Base-by-base conservation (phyloP, 2,888 invertebrate genomes). In the Hyposoter didymator region DNA sequence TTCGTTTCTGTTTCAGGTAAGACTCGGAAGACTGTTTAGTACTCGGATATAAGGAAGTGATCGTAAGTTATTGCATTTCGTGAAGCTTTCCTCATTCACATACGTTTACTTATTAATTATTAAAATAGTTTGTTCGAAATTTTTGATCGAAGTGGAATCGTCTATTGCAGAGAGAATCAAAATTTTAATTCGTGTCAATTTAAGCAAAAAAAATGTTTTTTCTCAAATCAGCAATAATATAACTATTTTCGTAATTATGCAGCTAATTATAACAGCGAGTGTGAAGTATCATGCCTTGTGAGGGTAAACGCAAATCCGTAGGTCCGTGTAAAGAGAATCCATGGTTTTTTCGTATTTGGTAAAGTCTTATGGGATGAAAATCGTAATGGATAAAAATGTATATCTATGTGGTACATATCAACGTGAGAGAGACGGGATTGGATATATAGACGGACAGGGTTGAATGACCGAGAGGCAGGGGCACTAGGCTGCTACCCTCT, bases 401-500 rank as follows among this genome's bases (percentile, higher is more conserved):
- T 64, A 49, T 75, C 17, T 76, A 66, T 49, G 72, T 79, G 69
- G 64, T 79, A 72, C 74, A 19, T 52, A 52, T 66, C 35, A 80
- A 55, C 52, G 62, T 47, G 75, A 66, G 52, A 74, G 70, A 80
- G 76, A 43, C 72, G 82, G 78, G 69, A 78, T 86, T 85, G 59
- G 78, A 73, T 83, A 78, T 82, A 78, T 84, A 69, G 83, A 76
- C 67, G 81, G 80, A 72, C 75, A 88, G 88, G 93, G 93, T 80
- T 93, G 93, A 93, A 93, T 91, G 93, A 93, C 93, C 92, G 91
- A 88, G 81, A 85, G 92, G 92, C 92, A 93, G 92, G 93, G 93
- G 93, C 93, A 93, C 92, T 93, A 92, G 93, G 93, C 93, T 93
- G 93, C 93, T 93, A 93, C 93, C 93, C 93, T 93, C 91, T 90